Percentiles rank a stretch among this genome's conserved stretches.
These are phyloP conservation scores for Eurois occulta DNA, from an alignment of 2,888 invertebrate species.

Conservation along the genomic window DNA sequence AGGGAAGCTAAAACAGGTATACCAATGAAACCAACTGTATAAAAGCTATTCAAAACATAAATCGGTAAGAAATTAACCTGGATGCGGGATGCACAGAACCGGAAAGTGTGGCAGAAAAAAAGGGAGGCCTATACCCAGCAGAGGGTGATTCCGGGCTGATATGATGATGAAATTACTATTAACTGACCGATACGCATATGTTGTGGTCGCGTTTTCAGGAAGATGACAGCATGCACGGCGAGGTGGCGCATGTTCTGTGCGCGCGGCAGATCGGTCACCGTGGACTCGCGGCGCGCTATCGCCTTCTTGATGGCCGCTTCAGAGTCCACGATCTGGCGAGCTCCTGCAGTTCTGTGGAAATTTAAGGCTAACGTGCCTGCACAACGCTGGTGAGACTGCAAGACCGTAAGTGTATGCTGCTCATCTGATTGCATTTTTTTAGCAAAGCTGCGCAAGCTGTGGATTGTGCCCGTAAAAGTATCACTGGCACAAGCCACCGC, in stretches of 20 bases:
- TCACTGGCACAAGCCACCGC: not conserved
- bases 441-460: no score
- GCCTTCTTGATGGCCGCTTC: conserved; percentile 79
- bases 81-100: not conserved
- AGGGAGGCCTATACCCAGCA: not conserved
- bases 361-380: no score
- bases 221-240: conserved; percentile 92
- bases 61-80: not conserved
- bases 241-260: conserved; percentile 86
- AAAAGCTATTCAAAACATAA: not conserved
- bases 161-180: not conserved
- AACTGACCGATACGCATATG: conserved; percentile 78
- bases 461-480: no score
- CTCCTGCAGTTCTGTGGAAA: conserved; percentile 50
- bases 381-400: no score
- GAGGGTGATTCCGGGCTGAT: not conserved
- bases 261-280: conserved; percentile 81
- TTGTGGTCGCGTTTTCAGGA: conserved; percentile 90
- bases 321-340: conserved; percentile 69
- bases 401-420: not conserved
- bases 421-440: not conserved
- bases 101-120: not conserved
- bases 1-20: conserved; percentile 89
- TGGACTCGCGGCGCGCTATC: conserved; percentile 83
- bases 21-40: not conserved